Conservation (phyloP, 2,888 invertebrate species). For the Caenorhabditis sp. region DNA sequence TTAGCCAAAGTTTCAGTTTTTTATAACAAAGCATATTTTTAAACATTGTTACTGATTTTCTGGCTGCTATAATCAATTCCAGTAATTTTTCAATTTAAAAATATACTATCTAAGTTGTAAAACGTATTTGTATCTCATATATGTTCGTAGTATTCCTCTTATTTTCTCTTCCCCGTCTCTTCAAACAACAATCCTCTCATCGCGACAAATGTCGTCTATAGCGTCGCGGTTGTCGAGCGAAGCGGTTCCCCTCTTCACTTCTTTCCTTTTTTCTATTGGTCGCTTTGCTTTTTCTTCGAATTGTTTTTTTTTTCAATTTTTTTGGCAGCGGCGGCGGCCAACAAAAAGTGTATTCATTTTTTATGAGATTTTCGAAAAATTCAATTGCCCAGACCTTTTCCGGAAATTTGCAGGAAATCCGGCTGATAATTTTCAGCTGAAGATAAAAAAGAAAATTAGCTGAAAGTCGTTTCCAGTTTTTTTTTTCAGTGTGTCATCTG, state of each 20-base stretch:
- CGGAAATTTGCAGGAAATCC: background rate
- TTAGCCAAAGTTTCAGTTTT: too few species aligned
- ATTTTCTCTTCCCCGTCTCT: slow-evolving; percentile 21
- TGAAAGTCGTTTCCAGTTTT: background rate
- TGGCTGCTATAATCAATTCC: too few species aligned
- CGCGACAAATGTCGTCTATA: background rate
- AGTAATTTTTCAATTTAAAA: too few species aligned
- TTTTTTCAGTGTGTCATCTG: background rate
- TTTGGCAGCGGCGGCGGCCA: slow-evolving; percentile 2
- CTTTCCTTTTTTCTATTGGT: background rate
- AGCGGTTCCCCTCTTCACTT: background rate
- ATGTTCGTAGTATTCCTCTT: too few species aligned
- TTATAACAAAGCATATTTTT: too few species aligned
- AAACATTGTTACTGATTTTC: too few species aligned
- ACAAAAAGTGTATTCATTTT: slow-evolving; percentile 23
- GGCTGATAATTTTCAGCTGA: background rate
- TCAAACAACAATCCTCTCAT: too few species aligned
- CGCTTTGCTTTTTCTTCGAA: background rate
- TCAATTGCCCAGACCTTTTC: too few species aligned
- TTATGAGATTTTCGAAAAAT: background rate
- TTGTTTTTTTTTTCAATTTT: too few species aligned
- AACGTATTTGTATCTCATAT: background rate
- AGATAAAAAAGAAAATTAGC: too few species aligned
- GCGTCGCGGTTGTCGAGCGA: background rate
- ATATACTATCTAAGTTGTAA: too few species aligned